Evolutionary conservation across 2,888 invertebrate genomes (phyloP), one percentile per base, ranked within the genome.

Genomic region (Nomada flava): DNA sequence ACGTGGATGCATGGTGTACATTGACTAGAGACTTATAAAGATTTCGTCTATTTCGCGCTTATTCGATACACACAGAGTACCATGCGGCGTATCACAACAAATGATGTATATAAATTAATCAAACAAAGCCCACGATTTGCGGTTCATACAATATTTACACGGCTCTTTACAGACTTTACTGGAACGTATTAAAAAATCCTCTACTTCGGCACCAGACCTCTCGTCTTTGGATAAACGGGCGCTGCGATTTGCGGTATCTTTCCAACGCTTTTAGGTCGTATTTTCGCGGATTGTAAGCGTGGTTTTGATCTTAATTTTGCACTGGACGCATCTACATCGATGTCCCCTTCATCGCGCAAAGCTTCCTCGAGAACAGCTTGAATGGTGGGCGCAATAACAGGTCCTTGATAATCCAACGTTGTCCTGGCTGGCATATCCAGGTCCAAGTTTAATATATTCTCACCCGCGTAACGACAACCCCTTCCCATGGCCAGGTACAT

Each of bases 341-440:
- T 93, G 65, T 93, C 93, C 0, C 93, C 93, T 77, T 93, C 93
- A 74, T 93, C 93, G 20, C 93, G 88, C 29, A 93, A 83, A 18
- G 93, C 93, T 76, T 93, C 93, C 71, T 94, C 93, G 11, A 94
- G 90, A 20, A 92, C 93, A 2, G 93, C 96, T 91, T 96, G 96
- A 79, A 97, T 95, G 76, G 96, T 95, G 0, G 97, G 96, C n/a
- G 96, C 96, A 65, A 96, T 95, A 0, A 94, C 94, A 0, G 97
- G 97, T 59, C 96, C 95, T 84, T 95, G 95, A 94, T 97, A 97
- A 89, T 96, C 96, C 88, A 96, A 94, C 0, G 97, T 97, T 76
- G 97, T 97, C 90, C 97, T 93, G 69, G 96, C 95, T 57, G 97
- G 97, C 95, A 97, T 96, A 90, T 97, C 96, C 85, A 98, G 94